A percentile compares a stretch with the other conserved stretches of the same genome.
Evolutionary conservation across 1,140 invertebrate genomes (phyloP).

Genomic region (Achatina immaculata): DNA sequence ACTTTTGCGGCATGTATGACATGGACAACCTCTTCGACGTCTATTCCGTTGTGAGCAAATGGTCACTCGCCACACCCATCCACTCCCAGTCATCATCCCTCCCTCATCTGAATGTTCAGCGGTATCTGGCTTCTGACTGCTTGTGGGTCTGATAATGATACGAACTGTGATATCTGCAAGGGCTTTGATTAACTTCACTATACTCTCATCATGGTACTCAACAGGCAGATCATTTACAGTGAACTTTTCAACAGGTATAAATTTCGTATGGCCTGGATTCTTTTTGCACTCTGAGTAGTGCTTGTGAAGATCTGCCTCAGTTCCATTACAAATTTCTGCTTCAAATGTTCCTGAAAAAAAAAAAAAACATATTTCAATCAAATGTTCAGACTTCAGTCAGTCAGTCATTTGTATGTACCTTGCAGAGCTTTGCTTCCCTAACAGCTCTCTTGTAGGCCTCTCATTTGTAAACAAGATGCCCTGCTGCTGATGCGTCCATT

Average conservation of each 20-base stretch:
- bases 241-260: background rate
- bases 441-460: too few species aligned
- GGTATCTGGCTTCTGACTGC: background rate
- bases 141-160: background rate
- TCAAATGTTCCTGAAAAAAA: background rate
- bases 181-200: background rate
- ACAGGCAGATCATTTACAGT: background rate
- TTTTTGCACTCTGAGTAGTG: background rate
- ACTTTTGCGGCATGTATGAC: background rate
- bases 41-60: background rate
- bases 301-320: background rate
- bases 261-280: background rate
- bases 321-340: background rate
- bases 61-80: background rate
- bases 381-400: too few species aligned
- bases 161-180: background rate
- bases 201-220: background rate
- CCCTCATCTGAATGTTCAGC: too few species aligned
- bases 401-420: too few species aligned
- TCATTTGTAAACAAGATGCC: too few species aligned
- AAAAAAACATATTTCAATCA: background rate
- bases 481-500: too few species aligned
- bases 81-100: background rate
- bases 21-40: background rate
- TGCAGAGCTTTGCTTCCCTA: too few species aligned